These are phyloP conservation scores for Drosophila neonasuta DNA, from an alignment of 2,888 invertebrate species.

Conservation along the genomic window DNA sequence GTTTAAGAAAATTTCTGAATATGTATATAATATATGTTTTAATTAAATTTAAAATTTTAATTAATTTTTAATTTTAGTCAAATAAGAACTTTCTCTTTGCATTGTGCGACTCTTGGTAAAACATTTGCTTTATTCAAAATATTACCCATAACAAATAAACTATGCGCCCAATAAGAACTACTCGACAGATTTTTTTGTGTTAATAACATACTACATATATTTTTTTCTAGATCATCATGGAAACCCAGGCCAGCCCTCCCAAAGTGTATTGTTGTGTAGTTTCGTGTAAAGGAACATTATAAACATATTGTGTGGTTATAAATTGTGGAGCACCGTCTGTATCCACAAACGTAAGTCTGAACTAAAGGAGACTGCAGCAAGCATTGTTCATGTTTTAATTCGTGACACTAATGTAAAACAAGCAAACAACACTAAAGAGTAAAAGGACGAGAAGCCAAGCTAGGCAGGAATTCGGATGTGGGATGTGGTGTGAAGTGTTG, in stretches of 20 bases:
- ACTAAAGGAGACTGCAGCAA: constrained; percentile 42
- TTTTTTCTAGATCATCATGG: constrained; percentile 6
- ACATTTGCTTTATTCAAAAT: too few relatives aligned
- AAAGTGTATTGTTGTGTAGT: neutral
- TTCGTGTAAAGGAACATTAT: neutral
- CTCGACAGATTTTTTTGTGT: neutral
- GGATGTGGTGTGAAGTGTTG: neutral
- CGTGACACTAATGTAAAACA: constrained; percentile 9
- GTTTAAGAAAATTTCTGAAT: too few relatives aligned
- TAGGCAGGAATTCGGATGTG: neutral
- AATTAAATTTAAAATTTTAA: too few relatives aligned
- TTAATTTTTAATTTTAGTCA: too few relatives aligned
- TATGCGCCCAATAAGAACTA: too few relatives aligned
- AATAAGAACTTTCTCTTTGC: too few relatives aligned
- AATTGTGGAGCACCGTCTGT: constrained; percentile 10
- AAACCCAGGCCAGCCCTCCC: constrained; percentile 28
- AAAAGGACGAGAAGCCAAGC: neutral
- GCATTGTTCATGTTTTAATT: constrained; percentile 35
- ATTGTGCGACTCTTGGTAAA: too few relatives aligned
- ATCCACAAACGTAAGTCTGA: neutral
- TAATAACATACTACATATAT: neutral
- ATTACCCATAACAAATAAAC: too few relatives aligned
- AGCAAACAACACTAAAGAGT: neutral
- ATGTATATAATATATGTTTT: too few relatives aligned
- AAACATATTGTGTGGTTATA: too few relatives aligned